These are phyloP conservation scores for Polia nebulosa DNA, from an alignment of 2,888 invertebrate species.

Conservation along the genomic window DNA sequence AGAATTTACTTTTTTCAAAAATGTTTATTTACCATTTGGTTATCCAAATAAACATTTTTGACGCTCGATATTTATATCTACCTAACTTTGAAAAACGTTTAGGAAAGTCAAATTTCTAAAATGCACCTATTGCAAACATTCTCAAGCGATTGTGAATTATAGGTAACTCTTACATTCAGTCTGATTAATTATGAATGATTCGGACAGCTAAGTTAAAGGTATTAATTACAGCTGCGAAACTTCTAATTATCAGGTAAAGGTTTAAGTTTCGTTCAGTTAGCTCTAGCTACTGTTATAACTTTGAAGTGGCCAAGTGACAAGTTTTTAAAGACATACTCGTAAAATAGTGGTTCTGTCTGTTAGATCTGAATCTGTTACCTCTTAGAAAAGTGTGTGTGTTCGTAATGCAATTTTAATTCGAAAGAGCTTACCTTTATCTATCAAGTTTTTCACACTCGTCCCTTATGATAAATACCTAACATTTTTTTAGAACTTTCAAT, in stretches of 20 bases:
- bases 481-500: not conserved
- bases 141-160: too few species aligned
- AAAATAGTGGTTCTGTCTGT: not conserved
- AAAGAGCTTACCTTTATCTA: not conserved
- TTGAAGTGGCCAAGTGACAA: not conserved
- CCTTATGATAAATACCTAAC: too few species aligned
- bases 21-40: too few species aligned
- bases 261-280: not conserved
- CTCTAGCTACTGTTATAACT: not conserved
- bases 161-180: constrained; percentile 21
- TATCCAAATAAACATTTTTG: not conserved
- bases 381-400: not conserved
- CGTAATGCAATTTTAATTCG: not conserved
- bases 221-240: constrained; percentile 9
- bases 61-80: too few species aligned
- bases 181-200: constrained; percentile 39
- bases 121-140: constrained; percentile 27
- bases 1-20: too few species aligned
- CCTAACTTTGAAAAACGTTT: too few species aligned
- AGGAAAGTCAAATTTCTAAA: not conserved
- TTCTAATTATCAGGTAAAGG: not conserved
- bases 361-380: not conserved
- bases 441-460: too few species aligned
- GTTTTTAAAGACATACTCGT: not conserved
- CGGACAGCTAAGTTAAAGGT: not conserved